Percentiles rank a stretch among this genome's conserved stretches.
These are phyloP conservation scores for Perizoma affinitatum DNA, from an alignment of 2,888 invertebrate species.

Conservation along the genomic window DNA sequence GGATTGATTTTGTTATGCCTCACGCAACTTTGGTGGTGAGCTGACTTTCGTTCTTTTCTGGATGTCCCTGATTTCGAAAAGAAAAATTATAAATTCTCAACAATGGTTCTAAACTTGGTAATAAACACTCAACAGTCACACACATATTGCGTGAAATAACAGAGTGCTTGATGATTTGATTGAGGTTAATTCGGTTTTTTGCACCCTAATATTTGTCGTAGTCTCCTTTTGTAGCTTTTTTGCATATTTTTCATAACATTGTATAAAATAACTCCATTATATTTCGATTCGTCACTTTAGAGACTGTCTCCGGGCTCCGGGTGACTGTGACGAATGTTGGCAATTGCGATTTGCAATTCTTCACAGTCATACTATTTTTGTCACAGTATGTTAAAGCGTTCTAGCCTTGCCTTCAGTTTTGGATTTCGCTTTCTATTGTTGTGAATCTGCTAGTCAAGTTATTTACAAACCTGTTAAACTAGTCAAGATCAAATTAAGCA, in stretches of 20 bases:
- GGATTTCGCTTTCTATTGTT: constrained; percentile 64
- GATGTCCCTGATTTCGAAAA: too few species aligned
- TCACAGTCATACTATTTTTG: constrained; percentile 48
- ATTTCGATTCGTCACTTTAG: constrained; percentile 23
- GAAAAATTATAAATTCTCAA: too few species aligned
- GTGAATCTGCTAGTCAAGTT: constrained; percentile 8
- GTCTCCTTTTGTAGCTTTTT: background rate
- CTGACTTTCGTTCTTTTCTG: too few species aligned
- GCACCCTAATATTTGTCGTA: too few species aligned
- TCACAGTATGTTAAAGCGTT: constrained; percentile 52
- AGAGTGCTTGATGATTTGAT: too few species aligned
- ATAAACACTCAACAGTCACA: too few species aligned
- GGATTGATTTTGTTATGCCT: constrained; percentile 25
- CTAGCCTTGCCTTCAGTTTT: constrained; percentile 50
- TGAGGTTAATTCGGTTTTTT: too few species aligned
- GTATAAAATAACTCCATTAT: constrained; percentile 29
- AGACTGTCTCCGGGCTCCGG: constrained; percentile 6
- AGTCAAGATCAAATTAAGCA: background rate
- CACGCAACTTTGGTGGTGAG: background rate
- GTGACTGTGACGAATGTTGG: constrained; percentile 19
- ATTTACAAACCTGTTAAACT: constrained; percentile 5
- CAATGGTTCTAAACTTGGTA: too few species aligned
- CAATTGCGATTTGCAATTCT: constrained; percentile 35
- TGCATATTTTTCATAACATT: constrained; percentile 17
- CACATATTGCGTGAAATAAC: too few species aligned